phyloP scores from a whole-genome alignment of 2,113 vertebrate genomes.

The Albula glossodonta region DNA sequence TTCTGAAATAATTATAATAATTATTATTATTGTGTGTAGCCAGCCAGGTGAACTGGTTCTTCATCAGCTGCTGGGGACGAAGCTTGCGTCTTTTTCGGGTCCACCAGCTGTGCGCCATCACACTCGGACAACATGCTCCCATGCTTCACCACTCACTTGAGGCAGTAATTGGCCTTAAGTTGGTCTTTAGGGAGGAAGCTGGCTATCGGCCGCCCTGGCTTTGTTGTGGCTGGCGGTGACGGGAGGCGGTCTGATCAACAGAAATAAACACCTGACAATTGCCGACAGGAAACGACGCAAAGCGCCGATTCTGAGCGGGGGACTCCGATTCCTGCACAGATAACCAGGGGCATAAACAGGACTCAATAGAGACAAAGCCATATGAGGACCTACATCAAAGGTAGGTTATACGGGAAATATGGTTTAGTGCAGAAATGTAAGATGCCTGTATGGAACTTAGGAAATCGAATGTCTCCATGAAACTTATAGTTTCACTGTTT shows the following conservation, averaged over 20 bases:
- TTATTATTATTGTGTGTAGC: no score
- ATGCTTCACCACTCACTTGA: conserved; percentile 30
- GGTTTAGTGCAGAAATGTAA: no score
- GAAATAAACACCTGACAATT: conserved; percentile 5
- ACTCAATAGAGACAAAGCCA: not conserved
- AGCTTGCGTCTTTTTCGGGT: not conserved
- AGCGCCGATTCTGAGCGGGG: not conserved
- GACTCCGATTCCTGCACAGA: not conserved
- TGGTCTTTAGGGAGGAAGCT: conserved; percentile 28
- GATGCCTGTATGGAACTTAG: no score
- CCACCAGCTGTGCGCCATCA: conserved; percentile 33
- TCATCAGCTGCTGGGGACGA: no score
- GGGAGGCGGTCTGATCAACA: not conserved
- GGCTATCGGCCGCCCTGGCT: conserved; percentile 16
- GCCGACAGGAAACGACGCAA: not conserved
- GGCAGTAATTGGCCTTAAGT: conserved; percentile 38
- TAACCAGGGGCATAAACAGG: not conserved
- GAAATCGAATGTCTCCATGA: no score
- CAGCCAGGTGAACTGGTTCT: no score
- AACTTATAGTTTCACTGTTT: no score
- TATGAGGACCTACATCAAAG: no score
- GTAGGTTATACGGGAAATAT: no score
- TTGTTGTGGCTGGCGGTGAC: conserved; percentile 35
- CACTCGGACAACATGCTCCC: conserved; percentile 27
- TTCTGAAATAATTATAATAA: no score